These are phyloP conservation scores for Turritopsis dohrnii DNA, from an alignment of 30 jellyfish, hydroid and myxozoan genomes.

Conservation along the genomic window DNA sequence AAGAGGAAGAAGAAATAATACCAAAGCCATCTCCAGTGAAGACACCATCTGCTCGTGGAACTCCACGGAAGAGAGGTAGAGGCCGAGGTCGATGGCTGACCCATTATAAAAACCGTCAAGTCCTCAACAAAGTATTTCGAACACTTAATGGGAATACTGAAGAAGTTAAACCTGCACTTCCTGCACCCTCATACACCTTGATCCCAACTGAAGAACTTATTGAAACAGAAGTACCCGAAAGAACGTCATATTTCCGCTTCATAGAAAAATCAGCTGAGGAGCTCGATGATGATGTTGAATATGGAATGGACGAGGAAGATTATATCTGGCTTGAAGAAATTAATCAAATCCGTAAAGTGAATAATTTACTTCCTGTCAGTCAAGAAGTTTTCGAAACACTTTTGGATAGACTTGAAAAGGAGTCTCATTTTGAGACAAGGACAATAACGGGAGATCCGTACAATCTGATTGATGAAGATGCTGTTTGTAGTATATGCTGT, in stretches of 20 bases:
- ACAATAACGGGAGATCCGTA: slow-evolving; percentile 94
- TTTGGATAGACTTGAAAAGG: slow-evolving; percentile 96
- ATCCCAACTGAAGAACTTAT: slow-evolving; percentile 44
- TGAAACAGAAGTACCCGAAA: slow-evolving; percentile 54
- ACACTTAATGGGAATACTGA: neutral
- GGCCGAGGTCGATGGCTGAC: slow-evolving; percentile 8
- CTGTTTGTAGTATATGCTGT: slow-evolving; percentile 96
- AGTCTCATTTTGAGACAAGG: slow-evolving; percentile 93
- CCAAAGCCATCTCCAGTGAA: slow-evolving; percentile 25
- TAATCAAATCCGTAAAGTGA: slow-evolving; percentile 76
- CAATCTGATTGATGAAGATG: slow-evolving; percentile 95
- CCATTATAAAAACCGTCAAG: slow-evolving; percentile 11
- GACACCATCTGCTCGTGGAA: slow-evolving; percentile 13
- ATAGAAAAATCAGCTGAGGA: slow-evolving; percentile 88
- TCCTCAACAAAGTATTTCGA: neutral
- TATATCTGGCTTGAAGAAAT: slow-evolving; percentile 79
- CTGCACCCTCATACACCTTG: slow-evolving; percentile 22
- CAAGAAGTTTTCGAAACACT: slow-evolving; percentile 83
- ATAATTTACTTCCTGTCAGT: slow-evolving; percentile 50
- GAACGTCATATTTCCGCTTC: slow-evolving; percentile 71
- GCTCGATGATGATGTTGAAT: slow-evolving; percentile 91
- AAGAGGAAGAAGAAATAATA: slow-evolving; percentile 24
- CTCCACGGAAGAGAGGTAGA: slow-evolving; percentile 30
- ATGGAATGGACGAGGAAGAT: slow-evolving; percentile 99
- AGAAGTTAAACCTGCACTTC: slow-evolving; percentile 16